phyloP scores from a whole-genome alignment of 2,113 vertebrate genomes.

The Sula dactylatra region DNA sequence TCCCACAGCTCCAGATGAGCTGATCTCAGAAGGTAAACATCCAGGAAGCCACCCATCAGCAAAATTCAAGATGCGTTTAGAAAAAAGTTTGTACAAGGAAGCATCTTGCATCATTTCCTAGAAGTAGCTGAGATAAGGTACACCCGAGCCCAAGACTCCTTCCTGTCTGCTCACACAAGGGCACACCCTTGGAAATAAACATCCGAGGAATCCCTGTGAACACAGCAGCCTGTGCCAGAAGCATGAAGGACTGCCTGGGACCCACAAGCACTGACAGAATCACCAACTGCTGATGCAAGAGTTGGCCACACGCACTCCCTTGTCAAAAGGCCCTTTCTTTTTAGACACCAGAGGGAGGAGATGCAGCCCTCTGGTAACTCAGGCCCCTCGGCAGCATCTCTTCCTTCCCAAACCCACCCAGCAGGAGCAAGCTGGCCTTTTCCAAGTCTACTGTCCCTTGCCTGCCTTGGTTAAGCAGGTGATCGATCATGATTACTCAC shows the following conservation, averaged over 20 bases:
- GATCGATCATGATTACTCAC: rapidly evolving
- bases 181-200: neutral
- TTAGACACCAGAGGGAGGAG: neutral
- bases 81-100: neutral
- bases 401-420: neutral
- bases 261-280: neutral
- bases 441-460: neutral
- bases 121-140: neutral
- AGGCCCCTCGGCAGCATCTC: neutral
- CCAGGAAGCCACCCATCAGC: neutral
- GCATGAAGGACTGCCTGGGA: neutral
- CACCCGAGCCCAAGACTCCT: neutral
- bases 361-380: neutral
- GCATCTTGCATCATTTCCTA: constrained; percentile 3
- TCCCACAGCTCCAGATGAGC: neutral
- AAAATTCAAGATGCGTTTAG: neutral
- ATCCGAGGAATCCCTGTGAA: neutral
- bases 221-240: neutral
- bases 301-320: neutral
- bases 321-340: neutral
- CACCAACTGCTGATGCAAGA: neutral
- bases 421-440: neutral
- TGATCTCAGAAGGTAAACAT: neutral
- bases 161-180: neutral
- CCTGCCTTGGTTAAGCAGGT: rapidly evolving